These are phyloP conservation scores for Mus spicilegus DNA, from an alignment of 2,113 vertebrate species.

Conservation along the genomic window DNA sequence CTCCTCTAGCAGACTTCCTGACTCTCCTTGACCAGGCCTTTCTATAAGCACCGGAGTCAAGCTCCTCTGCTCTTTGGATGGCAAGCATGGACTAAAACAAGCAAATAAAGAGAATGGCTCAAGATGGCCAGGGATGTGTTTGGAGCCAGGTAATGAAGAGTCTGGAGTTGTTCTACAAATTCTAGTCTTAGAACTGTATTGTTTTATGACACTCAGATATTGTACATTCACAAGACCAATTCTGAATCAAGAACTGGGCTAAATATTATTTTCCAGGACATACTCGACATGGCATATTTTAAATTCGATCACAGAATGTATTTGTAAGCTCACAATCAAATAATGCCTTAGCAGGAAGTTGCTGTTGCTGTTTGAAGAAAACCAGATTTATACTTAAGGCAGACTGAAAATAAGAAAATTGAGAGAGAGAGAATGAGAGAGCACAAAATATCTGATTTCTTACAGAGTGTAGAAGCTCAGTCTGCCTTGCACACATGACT, in stretches of 20 bases:
- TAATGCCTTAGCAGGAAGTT: conserved; percentile 31
- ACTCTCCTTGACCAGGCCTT: not conserved
- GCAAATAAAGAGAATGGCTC: not conserved
- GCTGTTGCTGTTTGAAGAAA: conserved; percentile 38
- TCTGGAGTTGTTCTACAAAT: conserved; percentile 9
- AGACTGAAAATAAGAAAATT: conserved; percentile 8
- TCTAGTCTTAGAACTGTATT: not conserved
- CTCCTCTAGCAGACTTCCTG: not conserved
- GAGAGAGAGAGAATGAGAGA: not conserved
- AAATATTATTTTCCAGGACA: conserved; percentile 25
- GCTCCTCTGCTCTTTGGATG: not conserved
- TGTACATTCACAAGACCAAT: conserved; percentile 20
- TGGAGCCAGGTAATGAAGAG: not conserved
- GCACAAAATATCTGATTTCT: not conserved
- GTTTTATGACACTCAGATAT: conserved; percentile 30
- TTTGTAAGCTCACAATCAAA: conserved; percentile 39
- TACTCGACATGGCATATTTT: not conserved
- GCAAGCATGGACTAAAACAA: not conserved
- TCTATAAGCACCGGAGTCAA: not conserved
- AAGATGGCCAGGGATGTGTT: not conserved
- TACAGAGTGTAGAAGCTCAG: not conserved
- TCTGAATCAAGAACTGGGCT: conserved; percentile 30
- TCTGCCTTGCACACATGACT: rapidly evolving
- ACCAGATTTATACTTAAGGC: conserved; percentile 17
- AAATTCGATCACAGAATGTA: conserved; percentile 41